Percentiles rank a stretch among this genome's conserved stretches.
These are phyloP conservation scores for Drosophila arawakana DNA, from an alignment of 1,140 invertebrate genomes.

Conservation along the genomic window DNA sequence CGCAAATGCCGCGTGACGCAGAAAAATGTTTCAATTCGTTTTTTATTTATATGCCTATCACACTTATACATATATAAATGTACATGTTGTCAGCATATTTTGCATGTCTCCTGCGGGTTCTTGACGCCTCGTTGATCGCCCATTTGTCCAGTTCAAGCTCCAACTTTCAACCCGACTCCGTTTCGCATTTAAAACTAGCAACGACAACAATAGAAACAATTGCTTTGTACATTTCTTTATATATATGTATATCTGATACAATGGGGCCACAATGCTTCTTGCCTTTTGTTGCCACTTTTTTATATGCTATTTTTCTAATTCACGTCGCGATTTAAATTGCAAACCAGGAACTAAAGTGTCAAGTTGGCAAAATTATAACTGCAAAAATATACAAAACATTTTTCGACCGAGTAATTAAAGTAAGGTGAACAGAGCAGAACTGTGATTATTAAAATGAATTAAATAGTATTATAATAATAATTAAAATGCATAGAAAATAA, in stretches of 20 bases:
- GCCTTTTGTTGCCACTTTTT: background rate
- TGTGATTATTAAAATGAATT: no score
- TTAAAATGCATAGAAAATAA: no score
- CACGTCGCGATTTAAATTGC: conserved; percentile 27
- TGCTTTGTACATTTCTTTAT: conserved; percentile 17
- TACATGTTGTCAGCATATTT: conserved; percentile 33
- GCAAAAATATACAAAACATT: background rate
- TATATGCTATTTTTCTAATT: conserved; percentile 27
- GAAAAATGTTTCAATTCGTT: conserved; percentile 66
- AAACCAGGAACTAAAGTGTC: conserved; percentile 8
- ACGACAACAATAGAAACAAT: conserved; percentile 24
- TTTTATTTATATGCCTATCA: conserved; percentile 2
- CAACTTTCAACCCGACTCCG: conserved; percentile 6
- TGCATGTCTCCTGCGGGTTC: conserved; percentile 41
- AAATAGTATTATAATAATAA: no score
- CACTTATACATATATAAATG: background rate
- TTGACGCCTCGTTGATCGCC: conserved; percentile 48
- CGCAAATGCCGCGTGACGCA: conserved; percentile 74
- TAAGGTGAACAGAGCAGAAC: background rate
- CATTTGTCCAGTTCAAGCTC: conserved; percentile 31
- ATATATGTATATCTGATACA: conserved; percentile 11
- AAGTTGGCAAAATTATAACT: conserved; percentile 6
- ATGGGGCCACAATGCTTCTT: conserved; percentile 10
- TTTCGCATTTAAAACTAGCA: conserved; percentile 6
- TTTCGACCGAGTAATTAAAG: background rate